Conservation (phyloP, 1,140 invertebrate genomes). For the Medauroidea extradentata region DNA sequence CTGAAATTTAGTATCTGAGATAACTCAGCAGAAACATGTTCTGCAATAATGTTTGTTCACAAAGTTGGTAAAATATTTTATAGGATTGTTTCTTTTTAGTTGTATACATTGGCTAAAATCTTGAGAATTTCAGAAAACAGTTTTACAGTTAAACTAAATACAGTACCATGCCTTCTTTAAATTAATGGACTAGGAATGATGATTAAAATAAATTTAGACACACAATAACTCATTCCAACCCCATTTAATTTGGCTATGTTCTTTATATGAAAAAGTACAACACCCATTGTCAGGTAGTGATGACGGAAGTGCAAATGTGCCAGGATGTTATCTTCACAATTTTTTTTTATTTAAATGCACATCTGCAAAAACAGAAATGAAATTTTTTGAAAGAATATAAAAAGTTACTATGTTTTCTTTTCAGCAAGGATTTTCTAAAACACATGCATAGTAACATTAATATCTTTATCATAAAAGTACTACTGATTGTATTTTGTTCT, state of each 20-base stretch:
- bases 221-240: conserved; percentile 41
- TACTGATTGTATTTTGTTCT: not conserved
- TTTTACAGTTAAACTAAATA: no score
- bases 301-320: conserved; percentile 7
- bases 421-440: not conserved
- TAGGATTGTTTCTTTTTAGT: no score
- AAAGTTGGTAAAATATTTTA: no score
- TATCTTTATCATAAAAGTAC: not conserved
- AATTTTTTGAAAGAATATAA: not conserved
- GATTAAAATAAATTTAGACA: no score
- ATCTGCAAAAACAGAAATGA: not conserved
- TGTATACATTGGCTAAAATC: no score
- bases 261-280: conserved; percentile 49
- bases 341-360: not conserved
- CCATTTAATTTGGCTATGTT: conserved; percentile 47
- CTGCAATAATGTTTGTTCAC: no score
- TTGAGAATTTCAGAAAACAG: no score
- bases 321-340: not conserved
- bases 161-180: no score
- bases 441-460: not conserved
- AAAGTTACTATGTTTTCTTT: not conserved
- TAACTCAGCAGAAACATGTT: no score
- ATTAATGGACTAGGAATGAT: no score
- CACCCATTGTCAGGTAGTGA: conserved; percentile 41
- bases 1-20: no score